Percentiles rank a stretch among this genome's conserved stretches.
phyloP scores from a whole-genome alignment of 2,113 vertebrate genomes.

The Gallinago media region DNA sequence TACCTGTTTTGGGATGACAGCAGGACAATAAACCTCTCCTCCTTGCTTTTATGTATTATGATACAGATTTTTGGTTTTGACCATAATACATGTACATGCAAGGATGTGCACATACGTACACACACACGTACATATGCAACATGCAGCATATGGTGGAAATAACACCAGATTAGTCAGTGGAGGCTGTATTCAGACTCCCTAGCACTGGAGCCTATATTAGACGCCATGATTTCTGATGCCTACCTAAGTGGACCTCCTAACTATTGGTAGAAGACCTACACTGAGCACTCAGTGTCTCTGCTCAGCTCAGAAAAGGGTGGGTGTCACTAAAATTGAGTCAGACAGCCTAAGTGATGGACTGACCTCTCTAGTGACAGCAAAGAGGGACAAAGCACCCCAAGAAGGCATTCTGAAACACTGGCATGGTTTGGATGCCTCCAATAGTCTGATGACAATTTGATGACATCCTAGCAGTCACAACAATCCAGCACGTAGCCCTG shows the following conservation, averaged over 20 bases:
- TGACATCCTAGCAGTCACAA: neutral
- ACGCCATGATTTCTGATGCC: neutral
- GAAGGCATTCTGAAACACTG: neutral
- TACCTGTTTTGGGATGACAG: neutral
- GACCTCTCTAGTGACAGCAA: neutral
- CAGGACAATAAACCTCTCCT: neutral
- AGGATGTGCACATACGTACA: rapidly evolving
- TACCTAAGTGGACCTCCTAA: neutral
- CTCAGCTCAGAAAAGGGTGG: neutral
- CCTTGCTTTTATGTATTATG: neutral
- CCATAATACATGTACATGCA: neutral
- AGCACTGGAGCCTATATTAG: neutral
- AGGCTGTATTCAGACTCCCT: neutral
- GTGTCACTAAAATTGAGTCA: neutral
- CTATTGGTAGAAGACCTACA: neutral
- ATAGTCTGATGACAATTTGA: neutral
- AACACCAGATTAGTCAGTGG: neutral
- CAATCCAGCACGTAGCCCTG: rapidly evolving
- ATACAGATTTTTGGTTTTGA: neutral
- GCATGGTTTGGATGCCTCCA: neutral
- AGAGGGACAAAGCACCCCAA: neutral
- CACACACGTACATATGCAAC: neutral
- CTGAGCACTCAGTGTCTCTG: neutral
- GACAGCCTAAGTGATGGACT: neutral
- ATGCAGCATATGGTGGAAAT: neutral